Base-by-base conservation (phyloP, 2,888 invertebrate genomes). In the Athetis lepigone region DNA sequence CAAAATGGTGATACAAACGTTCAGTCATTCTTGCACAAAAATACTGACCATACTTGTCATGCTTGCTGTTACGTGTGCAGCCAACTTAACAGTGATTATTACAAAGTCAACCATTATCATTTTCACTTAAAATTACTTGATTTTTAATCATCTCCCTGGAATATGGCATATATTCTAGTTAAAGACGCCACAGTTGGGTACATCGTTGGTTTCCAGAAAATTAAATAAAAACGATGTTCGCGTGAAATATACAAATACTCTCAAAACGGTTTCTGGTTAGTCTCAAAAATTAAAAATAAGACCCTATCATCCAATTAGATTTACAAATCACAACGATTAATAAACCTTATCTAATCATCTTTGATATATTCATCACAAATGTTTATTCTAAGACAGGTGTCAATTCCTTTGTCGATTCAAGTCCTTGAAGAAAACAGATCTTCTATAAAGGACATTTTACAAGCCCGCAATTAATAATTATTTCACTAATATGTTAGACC, bases 361-460 rank as follows among this genome's bases (percentile, higher is more conserved):
- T 67, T 67, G 71, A 67, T 67, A 64, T 72, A 70, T 62, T 42
- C 21, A 66, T 70, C 70, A 66, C 72, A 72, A 50, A 45, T 2
- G 33, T 65, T 68, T 47, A 64, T 49, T 64, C 72, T 29, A 66
- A 42, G 50, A 37, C 29, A 37, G 36, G 4, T 51, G 29, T 67
- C 57, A 69, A 57, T 57, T 72, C 73, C 68, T 68, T 7, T 33
- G 25, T 70, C 54, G 63, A 23, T n/a, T 18, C 4, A 23, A 23
- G 16, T 63, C 40, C 29, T 18, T 36, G 25, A 52, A 49, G 45
- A 23, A 23, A 4, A 52, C 42, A 18, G 21, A 8, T 16, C 49
- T 25, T 52, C 11, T 25, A 39, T n/a, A 27, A 54, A 50, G 11
- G 16, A 59, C 33, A 67, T 23, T n/a, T n/a, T n/a, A n/a, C n/a